A percentile compares a stretch with the other conserved stretches of the same genome.
These are phyloP conservation scores for Pemphigus obesinymphae DNA, from an alignment of 1,140 invertebrate genomes.

Conservation along the genomic window DNA sequence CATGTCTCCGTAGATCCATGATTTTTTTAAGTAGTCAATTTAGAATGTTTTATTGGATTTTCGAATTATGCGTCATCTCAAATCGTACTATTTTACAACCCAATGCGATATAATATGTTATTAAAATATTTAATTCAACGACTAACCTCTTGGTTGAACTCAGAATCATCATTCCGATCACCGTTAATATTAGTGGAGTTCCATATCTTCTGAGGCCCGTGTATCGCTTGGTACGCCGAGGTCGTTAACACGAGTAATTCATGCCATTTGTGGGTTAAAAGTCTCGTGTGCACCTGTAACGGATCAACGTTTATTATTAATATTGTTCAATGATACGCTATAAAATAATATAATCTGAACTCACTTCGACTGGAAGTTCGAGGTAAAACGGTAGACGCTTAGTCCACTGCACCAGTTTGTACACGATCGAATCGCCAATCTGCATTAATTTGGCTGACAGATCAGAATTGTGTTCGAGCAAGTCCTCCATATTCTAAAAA, in stretches of 20 bases:
- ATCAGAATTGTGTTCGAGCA: slow-evolving; percentile 83
- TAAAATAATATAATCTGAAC: neutral
- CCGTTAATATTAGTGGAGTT: slow-evolving; percentile 54
- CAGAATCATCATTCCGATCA: slow-evolving; percentile 54
- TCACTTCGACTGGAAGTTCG: slow-evolving; percentile 84
- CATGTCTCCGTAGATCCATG: too few relatives aligned
- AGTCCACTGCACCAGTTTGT: slow-evolving; percentile 97
- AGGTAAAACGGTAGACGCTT: slow-evolving; percentile 94
- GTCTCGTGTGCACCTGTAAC: slow-evolving; percentile 71
- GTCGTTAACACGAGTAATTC: slow-evolving; percentile 90
- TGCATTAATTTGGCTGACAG: slow-evolving; percentile 88
- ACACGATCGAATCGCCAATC: slow-evolving; percentile 92
- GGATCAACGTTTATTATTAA: neutral
- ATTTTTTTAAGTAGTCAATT: too few relatives aligned
- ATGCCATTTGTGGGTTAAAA: slow-evolving; percentile 96
- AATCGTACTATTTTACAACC: too few relatives aligned
- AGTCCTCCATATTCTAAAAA: slow-evolving; percentile 78
- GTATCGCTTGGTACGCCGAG: slow-evolving; percentile 87
- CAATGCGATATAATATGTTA: too few relatives aligned
- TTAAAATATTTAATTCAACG: slow-evolving; percentile 46
- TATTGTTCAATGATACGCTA: neutral
- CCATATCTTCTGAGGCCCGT: slow-evolving; percentile 60
- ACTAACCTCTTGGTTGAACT: slow-evolving; percentile 75
- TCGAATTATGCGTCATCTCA: too few relatives aligned
- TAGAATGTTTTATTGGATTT: too few relatives aligned